These are phyloP conservation scores for Plutomurus gul DNA, from an alignment of 1,140 invertebrate genomes.

Conservation along the genomic window DNA sequence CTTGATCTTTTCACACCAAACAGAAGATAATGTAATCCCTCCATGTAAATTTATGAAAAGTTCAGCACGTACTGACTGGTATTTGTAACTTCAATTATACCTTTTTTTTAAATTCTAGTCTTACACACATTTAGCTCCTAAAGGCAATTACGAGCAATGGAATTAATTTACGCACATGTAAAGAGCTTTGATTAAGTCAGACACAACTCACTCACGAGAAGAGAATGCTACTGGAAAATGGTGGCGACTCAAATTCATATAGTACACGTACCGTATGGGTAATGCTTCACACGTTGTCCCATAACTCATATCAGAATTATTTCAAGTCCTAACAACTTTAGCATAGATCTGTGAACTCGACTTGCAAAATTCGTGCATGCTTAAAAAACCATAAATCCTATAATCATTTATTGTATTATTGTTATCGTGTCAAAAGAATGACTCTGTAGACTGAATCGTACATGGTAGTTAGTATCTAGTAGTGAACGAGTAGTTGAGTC, in stretches of 20 bases:
- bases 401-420: constrained; percentile 16
- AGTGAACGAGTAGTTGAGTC: no score
- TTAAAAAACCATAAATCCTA: constrained; percentile 26
- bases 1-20: not conserved
- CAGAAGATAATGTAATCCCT: not conserved
- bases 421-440: not conserved
- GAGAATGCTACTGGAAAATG: no score
- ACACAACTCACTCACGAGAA: not conserved
- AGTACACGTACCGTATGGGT: not conserved
- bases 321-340: not conserved
- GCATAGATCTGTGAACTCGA: not conserved
- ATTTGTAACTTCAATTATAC: no score
- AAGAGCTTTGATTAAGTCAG: not conserved
- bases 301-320: constrained; percentile 7
- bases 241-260: no score
- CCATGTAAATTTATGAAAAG: not conserved
- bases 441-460: constrained; percentile 7
- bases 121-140: no score
- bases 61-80: no score
- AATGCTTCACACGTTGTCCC: constrained; percentile 3
- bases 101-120: no score
- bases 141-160: no score
- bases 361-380: constrained; percentile 17
- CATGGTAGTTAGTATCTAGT: not conserved
- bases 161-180: not conserved